Evolutionary conservation across 2,797 vertebrate species (phyloP).

Genomic region (Sorex maritimensis): DNA sequence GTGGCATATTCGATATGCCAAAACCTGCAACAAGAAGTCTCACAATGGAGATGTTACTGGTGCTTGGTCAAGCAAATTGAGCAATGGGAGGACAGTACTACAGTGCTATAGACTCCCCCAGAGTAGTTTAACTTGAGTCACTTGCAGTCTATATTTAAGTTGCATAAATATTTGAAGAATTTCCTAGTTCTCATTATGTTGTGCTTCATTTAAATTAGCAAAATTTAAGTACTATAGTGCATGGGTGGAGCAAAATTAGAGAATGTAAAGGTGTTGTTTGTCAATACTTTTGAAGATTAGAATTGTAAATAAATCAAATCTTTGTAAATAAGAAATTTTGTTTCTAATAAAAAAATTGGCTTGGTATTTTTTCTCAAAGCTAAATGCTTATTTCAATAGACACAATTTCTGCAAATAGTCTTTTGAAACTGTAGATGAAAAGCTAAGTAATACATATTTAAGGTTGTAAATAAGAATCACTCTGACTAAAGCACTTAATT

Average conservation of each 20-base stretch:
- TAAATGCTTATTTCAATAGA: neutral
- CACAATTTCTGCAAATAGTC: neutral
- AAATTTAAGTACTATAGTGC: neutral
- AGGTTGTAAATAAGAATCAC: neutral
- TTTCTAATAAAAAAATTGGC: neutral
- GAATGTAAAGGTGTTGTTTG: neutral
- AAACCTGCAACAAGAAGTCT: no score
- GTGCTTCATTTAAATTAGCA: neutral
- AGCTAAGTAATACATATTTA: neutral
- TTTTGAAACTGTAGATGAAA: neutral
- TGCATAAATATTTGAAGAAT: neutral
- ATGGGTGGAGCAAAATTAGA: neutral
- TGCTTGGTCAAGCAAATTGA: no score
- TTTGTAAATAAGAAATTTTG: neutral
- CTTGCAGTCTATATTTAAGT: neutral
- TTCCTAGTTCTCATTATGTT: neutral
- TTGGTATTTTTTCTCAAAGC: neutral
- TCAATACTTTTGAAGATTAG: neutral
- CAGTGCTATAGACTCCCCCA: neutral
- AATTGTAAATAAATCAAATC: neutral
- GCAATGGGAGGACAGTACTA: no score
- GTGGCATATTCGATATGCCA: no score
- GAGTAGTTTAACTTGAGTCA: neutral
- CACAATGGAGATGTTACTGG: no score
- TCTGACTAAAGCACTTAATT: neutral